These are phyloP conservation scores for Cheilosia pagana DNA, from an alignment of 2,888 invertebrate species.

Conservation along the genomic window DNA sequence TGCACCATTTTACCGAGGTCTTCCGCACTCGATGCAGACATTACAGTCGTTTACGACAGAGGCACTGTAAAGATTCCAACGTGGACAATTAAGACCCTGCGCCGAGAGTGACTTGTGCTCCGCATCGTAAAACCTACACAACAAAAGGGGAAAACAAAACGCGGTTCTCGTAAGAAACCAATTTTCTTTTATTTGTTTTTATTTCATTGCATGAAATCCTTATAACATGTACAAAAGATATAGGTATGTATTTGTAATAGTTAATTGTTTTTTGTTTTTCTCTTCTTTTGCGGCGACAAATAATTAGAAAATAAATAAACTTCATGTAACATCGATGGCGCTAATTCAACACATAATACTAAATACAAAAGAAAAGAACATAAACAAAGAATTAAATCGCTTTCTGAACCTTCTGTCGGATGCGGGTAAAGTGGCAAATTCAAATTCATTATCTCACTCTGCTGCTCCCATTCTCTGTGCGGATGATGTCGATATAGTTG, in stretches of 20 bases:
- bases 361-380: slow-evolving; percentile 19
- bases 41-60: no score
- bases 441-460: slow-evolving; percentile 14
- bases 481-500: slow-evolving; percentile 2
- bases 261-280: slow-evolving; percentile 53
- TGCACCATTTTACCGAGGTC: no score
- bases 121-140: background rate
- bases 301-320: slow-evolving; percentile 64
- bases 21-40: no score
- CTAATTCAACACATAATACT: slow-evolving; percentile 50
- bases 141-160: background rate
- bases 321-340: slow-evolving; percentile 65
- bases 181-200: slow-evolving; percentile 53
- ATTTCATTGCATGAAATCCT: slow-evolving; percentile 73
- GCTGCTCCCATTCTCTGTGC: background rate
- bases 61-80: no score
- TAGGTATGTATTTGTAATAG: slow-evolving; percentile 70
- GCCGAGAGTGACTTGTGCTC: no score
- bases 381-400: slow-evolving; percentile 9
- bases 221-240: slow-evolving; percentile 75
- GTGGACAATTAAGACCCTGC: no score
- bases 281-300: slow-evolving; percentile 59
- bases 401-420: slow-evolving; percentile 36
- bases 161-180: background rate
- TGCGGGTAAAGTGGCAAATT: slow-evolving; percentile 6